A percentile compares a stretch with the other conserved stretches of the same genome.
Conservation (phyloP, 2,797 vertebrate species). For the Pogonophryne albipinna region DNA sequence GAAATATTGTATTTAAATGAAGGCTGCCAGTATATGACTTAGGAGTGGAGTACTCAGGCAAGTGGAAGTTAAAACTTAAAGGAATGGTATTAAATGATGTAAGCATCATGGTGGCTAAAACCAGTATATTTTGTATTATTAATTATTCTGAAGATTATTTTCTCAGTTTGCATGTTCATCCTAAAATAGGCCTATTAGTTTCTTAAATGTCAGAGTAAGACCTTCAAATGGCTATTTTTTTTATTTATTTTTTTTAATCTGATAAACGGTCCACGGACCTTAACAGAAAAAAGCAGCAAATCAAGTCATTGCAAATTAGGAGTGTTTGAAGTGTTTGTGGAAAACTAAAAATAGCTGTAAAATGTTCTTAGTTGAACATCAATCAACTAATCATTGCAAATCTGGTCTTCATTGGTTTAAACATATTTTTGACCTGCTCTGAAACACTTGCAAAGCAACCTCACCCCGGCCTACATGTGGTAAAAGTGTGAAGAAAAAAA, state of each 20-base stretch:
- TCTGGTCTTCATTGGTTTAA: not conserved
- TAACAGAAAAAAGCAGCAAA: no score
- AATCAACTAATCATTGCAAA: no score
- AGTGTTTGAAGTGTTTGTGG: not conserved
- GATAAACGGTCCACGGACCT: no score
- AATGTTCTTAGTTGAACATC: not conserved
- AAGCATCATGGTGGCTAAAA: fast-evolving
- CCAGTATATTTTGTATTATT: not conserved
- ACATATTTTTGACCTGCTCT: not conserved
- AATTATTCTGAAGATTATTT: not conserved
- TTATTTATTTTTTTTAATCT: no score
- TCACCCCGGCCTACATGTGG: not conserved
- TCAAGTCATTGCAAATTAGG: no score
- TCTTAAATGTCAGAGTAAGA: not conserved
- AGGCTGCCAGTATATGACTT: not conserved
- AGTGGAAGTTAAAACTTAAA: not conserved
- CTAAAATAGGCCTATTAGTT: not conserved
- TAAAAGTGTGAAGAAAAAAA: not conserved
- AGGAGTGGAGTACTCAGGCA: not conserved
- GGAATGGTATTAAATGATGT: not conserved
- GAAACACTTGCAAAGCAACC: not conserved
- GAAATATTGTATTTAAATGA: not conserved
- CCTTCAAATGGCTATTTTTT: no score
- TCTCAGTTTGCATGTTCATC: not conserved
- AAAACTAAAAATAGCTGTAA: not conserved